Base-by-base conservation (phyloP, 1,140 invertebrate genomes). In the Zaprionus tsacasi region DNA sequence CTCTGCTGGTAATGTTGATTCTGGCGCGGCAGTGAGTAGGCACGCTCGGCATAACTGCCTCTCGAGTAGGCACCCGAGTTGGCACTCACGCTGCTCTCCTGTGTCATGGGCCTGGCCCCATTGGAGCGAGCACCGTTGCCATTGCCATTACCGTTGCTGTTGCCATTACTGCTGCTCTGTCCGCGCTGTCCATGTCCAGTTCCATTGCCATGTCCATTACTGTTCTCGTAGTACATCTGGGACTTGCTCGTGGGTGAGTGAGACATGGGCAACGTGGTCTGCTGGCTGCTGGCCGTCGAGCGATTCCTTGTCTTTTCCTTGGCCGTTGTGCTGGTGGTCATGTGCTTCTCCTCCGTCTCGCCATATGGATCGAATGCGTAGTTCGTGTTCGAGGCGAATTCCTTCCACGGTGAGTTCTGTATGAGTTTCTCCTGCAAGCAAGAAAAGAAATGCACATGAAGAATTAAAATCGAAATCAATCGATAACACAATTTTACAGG, bases 361-460 rank as follows among this genome's bases (percentile, higher is more conserved):
- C 97, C 96, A 89, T 96, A 97, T 0, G 96, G 95, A 78, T 98
- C 97, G 91, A 98, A 98, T 0, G 96, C 96, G 92, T 97, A 97
- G 93, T 98, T 98, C 1, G 96, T 97, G 85, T 97, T 97, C 1
- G 96, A 93, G 2, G 96, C 95, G 88, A 97, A 98, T 89, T 98
- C 97, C 82, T 97, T 97, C 97, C 97, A 98, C 5, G 96, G 96
- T 3, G 96, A 96, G 91, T 95, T 96, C 21, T 95, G 95, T 65
- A 97, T 96, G 25, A 97, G 92, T 76, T 96, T 96, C 80, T 97
- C 96, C 96, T 97, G 93, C 15, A 94, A 94, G 58, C 55, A 81
- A 76, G 45, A 50, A 4, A 1, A 50, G 45, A 50, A 12, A 50
- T 11, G 10, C 17, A 5, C 8, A n/a, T 25, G 17, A 25, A 11